phyloP scores from a whole-genome alignment of 2,888 invertebrate species.

The Bimastos eiseni region DNA sequence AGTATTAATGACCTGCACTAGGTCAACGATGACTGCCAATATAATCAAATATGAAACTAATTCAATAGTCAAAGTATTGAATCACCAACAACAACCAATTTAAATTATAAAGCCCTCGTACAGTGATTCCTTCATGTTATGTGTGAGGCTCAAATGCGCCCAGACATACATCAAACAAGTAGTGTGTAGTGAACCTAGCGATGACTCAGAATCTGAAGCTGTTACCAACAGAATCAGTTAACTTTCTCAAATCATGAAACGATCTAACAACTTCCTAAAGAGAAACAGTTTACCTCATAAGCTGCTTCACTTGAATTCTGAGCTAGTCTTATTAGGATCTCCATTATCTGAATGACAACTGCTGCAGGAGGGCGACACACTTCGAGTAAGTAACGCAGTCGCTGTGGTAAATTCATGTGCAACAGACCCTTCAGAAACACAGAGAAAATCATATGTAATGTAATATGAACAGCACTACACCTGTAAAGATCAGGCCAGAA shows the following conservation, averaged over 20 bases:
- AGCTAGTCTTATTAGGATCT: conserved; percentile 77
- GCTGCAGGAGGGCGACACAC: conserved; percentile 73
- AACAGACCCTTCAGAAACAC: conserved; percentile 55
- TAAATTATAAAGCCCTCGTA: too few relatives aligned
- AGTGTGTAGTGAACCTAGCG: too few relatives aligned
- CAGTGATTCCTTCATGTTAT: too few relatives aligned
- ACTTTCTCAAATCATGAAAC: background rate
- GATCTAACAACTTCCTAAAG: background rate
- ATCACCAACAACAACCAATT: too few relatives aligned
- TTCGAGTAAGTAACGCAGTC: conserved; percentile 78
- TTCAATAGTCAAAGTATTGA: too few relatives aligned
- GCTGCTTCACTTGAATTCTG: conserved; percentile 76
- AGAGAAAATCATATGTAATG: background rate
- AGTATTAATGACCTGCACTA: too few relatives aligned
- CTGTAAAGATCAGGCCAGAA: background rate
- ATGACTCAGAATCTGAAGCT: background rate
- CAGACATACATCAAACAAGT: background rate
- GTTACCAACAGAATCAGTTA: background rate
- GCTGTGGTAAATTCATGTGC: conserved; percentile 71
- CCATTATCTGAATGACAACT: conserved; percentile 75
- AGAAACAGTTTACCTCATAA: conserved; percentile 54
- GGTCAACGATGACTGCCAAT: too few relatives aligned
- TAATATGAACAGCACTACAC: background rate
- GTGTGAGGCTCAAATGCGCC: too few relatives aligned
- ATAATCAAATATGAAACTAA: too few relatives aligned